Evolutionary conservation across 2,113 vertebrate species (phyloP), one percentile per base, ranked within the genome.

Genomic region (Heterotis niloticus): DNA sequence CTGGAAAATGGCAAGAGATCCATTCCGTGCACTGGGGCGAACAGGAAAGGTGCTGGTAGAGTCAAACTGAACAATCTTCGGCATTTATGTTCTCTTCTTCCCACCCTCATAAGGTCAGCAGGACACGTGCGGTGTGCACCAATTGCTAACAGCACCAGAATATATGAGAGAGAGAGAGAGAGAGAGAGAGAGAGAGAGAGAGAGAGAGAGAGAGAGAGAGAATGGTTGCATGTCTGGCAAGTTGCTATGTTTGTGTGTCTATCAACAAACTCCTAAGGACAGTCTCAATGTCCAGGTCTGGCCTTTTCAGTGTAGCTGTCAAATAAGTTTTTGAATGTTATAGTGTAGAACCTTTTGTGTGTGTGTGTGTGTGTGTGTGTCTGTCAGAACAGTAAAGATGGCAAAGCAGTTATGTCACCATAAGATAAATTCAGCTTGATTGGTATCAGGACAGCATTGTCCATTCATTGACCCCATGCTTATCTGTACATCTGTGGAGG

Each of bases 331-430:
- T 51, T 68, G 64, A n/a, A 51, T 76, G 29, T 18, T 60, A 54
- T 26, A 52, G 14, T 57, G 71, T 64, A 54, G 44, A 28, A 59
- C 64, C 65, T 54, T 59, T 51, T 74, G 68, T 59, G 26, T 66
- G 64, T 60, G 76, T 65, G 73, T 14, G 52, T 83, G 68, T 71
- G 69, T 76, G 74, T 67, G 76, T 76, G 51, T 62, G 65, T 52
- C 56, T 51, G 23, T 28, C 57, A 12, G 71, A 77, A 62, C 69
- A 79, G 77, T 57, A 74, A 44, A 44, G 34, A 44, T 44, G 34
- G 34, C 71, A 74, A 74, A 74, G 18, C 71, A 74, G 57, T 44
- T 62, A 20, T 57, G 77, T 83, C 81, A 77, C 82, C 80, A 81
- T 79, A 75, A 62, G 56, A 29, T 29, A 62, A 51, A 83, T 79